Base-by-base conservation (phyloP, 2,888 invertebrate species). In the Andrena bucephala region DNA sequence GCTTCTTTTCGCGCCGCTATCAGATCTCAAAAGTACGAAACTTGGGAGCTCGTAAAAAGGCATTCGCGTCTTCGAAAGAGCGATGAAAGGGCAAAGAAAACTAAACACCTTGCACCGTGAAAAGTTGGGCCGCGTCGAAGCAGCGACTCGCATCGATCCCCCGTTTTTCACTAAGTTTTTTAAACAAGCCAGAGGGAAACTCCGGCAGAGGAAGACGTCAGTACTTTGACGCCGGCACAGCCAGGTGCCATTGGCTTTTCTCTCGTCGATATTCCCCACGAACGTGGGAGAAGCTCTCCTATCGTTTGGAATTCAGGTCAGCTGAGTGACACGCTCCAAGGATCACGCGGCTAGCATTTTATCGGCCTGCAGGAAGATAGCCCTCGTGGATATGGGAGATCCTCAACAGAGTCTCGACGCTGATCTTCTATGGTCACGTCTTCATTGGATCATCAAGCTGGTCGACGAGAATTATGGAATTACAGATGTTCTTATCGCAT, bases 231-330 rank as follows among this genome's bases (percentile, higher is more conserved):
- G 10, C 10, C 33, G 13, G 29, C 29, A 59, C 66, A 59, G 66
- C 42, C 68, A 42, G 20, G 8, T 62, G 69, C 24, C 63, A n/a
- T 65, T 29, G 48, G n/a, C 10, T 16, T 13, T 48, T 24, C 29
- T 10, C 31, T 1, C 20, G 31, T 16, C 42, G n/a, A 42, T 36
- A 52, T 52, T 71, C 67, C 29, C 20, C 24, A 13, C 10, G 10
- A 8, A 3, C 16, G 36, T 36, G 2, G n/a, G 2, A 31, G 24
- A 48, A 65, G 67, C 48, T 57, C 57, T 57, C 57, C 24, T 13
- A 13, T 29, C 24, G 29, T 24, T 3, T n/a, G 54, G 63, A 48
- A 74, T 78, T 74, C 63, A 20, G 62, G 73, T 78, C 77, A 27
- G 10, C 16, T 4, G 52, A 29, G 69, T 59, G 48, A 60, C 71